phyloP scores from a whole-genome alignment of 1,140 invertebrate species.

The Trinorchestia longiramus region DNA sequence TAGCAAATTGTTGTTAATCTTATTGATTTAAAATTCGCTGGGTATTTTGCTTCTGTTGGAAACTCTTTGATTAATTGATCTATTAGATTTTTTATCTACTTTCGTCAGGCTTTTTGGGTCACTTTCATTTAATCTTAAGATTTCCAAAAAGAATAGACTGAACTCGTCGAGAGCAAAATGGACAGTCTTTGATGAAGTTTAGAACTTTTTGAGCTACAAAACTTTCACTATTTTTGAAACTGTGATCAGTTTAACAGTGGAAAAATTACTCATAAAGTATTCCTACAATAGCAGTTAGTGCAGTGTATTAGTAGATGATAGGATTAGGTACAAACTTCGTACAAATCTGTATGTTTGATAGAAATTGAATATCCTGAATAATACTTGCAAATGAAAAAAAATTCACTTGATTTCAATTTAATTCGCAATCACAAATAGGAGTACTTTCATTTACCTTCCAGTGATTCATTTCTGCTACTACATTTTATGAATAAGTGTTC shows the following conservation, averaged over 20 bases:
- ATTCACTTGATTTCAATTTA: background rate
- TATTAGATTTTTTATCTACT: too few species aligned
- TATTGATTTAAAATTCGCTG: too few species aligned
- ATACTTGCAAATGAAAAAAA: background rate
- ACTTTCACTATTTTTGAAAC: background rate
- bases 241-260: background rate
- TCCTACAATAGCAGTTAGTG: background rate
- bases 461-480: background rate
- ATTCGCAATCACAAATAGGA: background rate
- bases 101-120: background rate
- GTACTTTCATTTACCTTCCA: background rate
- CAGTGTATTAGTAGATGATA: too few species aligned
- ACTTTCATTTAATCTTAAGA: background rate
- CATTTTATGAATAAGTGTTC: too few species aligned
- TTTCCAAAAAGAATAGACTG: background rate
- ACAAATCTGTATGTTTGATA: background rate
- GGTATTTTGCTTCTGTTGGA: too few species aligned
- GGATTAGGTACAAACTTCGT: background rate
- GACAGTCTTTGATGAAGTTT: background rate
- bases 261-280: background rate
- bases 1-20: too few species aligned
- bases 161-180: background rate
- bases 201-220: background rate
- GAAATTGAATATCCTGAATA: background rate
- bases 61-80: too few species aligned